Conservation (phyloP, 2,888 invertebrate species). For the Acronicta leporina region DNA sequence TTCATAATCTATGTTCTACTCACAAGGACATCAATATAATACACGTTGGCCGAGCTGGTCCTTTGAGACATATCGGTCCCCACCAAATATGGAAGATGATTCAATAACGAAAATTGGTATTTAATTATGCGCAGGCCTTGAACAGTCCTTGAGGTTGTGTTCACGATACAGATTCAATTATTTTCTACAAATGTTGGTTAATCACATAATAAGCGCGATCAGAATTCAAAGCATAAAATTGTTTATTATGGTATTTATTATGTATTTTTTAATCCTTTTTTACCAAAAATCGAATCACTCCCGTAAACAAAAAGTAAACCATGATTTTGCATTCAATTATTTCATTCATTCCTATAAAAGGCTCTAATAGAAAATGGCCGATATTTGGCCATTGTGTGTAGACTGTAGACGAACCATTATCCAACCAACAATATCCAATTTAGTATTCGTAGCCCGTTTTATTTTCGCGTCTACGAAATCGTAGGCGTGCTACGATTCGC, state of each 20-base stretch:
- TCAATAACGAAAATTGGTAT: neutral
- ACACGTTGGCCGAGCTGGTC: neutral
- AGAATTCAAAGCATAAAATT: too few relatives aligned
- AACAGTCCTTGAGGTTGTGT: neutral
- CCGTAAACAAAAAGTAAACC: too few relatives aligned
- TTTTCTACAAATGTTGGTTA: too few relatives aligned
- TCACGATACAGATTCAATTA: too few relatives aligned
- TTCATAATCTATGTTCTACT: neutral
- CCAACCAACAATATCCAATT: conserved; percentile 45
- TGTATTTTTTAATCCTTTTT: too few relatives aligned
- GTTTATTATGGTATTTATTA: too few relatives aligned
- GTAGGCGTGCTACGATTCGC: conserved; percentile 58
- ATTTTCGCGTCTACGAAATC: conserved; percentile 51
- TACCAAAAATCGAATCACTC: too few relatives aligned
- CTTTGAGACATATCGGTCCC: neutral
- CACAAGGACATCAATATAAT: neutral
- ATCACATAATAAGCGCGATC: too few relatives aligned
- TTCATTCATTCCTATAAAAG: too few relatives aligned
- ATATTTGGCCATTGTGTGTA: conserved; percentile 10
- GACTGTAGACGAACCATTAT: conserved; percentile 18
- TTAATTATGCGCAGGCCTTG: neutral
- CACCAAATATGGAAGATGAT: neutral
- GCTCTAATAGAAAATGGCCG: too few relatives aligned
- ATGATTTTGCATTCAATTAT: too few relatives aligned
- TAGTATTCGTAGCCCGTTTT: conserved; percentile 47